Percentiles rank a stretch among this genome's conserved stretches.
Conservation (phyloP, 2,888 invertebrate species). For the Epinotia ramella region DNA sequence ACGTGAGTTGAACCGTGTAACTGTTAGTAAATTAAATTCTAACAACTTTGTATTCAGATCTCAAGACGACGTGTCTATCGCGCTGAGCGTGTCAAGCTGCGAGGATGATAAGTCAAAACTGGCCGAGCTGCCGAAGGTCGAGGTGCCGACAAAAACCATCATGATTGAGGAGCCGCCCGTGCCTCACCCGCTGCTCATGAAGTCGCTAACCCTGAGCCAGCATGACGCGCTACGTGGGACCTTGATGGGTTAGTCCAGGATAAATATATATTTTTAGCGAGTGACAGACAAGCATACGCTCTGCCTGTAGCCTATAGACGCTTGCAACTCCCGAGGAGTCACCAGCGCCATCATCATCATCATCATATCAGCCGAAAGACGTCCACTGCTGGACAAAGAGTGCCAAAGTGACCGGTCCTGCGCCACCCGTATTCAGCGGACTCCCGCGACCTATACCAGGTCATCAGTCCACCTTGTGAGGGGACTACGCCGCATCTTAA, state of each 20-base stretch:
- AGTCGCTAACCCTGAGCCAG: constrained; percentile 77
- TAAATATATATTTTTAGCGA: neutral
- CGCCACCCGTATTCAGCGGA: too few relatives aligned
- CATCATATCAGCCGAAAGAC: too few relatives aligned
- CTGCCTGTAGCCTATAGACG: too few relatives aligned
- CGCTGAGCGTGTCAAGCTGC: constrained; percentile 81
- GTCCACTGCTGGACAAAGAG: too few relatives aligned
- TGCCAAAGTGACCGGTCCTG: too few relatives aligned
- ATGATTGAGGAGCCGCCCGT: constrained; percentile 77
- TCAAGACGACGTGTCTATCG: constrained; percentile 81
- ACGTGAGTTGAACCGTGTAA: too few relatives aligned
- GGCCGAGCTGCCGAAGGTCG: constrained; percentile 60
- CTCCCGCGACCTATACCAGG: too few relatives aligned
- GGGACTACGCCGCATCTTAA: too few relatives aligned
- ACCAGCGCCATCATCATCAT: too few relatives aligned
- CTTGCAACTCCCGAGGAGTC: too few relatives aligned
- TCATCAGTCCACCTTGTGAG: too few relatives aligned
- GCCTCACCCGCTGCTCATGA: constrained; percentile 81
- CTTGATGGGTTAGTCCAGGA: constrained; percentile 73
- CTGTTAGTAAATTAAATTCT: neutral
- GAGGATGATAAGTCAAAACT: constrained; percentile 80
- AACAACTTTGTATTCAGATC: constrained; percentile 62
- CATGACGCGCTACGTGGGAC: constrained; percentile 75
- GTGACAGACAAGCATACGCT: neutral
- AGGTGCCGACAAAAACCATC: constrained; percentile 74